Conservation (phyloP, 2,113 vertebrate species). For the Sisor rabdophorus region DNA sequence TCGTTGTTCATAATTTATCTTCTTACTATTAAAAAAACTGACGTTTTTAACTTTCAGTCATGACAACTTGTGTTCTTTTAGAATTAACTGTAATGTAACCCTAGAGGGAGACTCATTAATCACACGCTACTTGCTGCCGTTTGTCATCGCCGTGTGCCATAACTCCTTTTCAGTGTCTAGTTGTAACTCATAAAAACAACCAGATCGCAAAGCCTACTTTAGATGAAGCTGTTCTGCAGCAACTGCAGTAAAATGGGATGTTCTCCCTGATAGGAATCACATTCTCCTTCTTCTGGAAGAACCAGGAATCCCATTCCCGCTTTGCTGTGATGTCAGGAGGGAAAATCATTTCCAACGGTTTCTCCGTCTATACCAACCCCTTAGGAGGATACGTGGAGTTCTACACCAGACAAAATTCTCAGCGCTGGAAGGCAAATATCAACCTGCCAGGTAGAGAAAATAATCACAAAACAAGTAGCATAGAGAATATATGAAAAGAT, state of each 20-base stretch:
- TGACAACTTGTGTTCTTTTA: background rate
- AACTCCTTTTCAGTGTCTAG: background rate
- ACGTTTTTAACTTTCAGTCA: background rate
- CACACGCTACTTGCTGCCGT: background rate
- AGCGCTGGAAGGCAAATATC: slow-evolving; percentile 84
- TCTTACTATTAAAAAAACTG: background rate
- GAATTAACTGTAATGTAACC: slow-evolving; percentile 5
- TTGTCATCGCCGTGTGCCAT: background rate
- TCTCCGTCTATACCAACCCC: slow-evolving; percentile 80
- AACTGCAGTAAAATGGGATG: background rate
- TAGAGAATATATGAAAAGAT: too few relatives aligned
- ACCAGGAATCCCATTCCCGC: slow-evolving; percentile 67
- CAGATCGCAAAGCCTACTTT: background rate
- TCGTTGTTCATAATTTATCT: too few relatives aligned
- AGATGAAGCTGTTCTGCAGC: background rate
- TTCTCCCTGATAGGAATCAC: slow-evolving; percentile 76
- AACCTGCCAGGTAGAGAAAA: slow-evolving; percentile 77
- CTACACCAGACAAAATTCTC: slow-evolving; percentile 76
- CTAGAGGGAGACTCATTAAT: slow-evolving; percentile 16
- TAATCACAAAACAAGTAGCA: too few relatives aligned
- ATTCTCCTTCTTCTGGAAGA: slow-evolving; percentile 98
- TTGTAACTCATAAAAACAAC: background rate
- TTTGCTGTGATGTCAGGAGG: slow-evolving; percentile 76
- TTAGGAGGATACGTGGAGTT: slow-evolving; percentile 81
- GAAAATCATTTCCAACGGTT: slow-evolving; percentile 85